Evolutionary conservation across 1,140 invertebrate genomes (phyloP).

Genomic region (Tetramorium simillimum): DNA sequence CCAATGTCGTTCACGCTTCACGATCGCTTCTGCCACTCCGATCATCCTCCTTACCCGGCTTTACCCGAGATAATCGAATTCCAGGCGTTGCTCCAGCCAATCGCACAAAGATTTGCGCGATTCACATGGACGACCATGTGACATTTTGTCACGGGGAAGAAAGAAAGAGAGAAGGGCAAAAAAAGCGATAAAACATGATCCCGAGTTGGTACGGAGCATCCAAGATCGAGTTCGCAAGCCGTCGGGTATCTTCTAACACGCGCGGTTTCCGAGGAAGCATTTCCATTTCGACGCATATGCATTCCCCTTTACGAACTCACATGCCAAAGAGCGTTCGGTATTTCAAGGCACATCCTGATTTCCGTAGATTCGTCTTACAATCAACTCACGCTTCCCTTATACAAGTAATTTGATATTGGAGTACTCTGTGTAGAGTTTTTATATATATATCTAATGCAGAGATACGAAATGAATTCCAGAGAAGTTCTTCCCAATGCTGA

Average conservation of each 20-base stretch:
- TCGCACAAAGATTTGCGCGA: slow-evolving; percentile 62
- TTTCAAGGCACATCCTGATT: slow-evolving; percentile 8
- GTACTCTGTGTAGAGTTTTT: neutral
- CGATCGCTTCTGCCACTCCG: neutral
- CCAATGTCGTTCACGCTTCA: neutral
- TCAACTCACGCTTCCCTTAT: neutral
- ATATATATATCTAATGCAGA: neutral
- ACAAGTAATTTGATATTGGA: slow-evolving; percentile 39
- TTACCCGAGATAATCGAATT: slow-evolving; percentile 71
- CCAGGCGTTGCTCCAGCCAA: slow-evolving; percentile 66
- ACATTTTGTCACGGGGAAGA: neutral
- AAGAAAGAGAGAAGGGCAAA: neutral
- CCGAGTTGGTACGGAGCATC: neutral
- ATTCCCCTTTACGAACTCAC: slow-evolving; percentile 31
- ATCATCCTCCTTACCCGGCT: neutral
- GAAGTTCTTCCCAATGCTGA: neutral
- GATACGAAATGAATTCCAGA: neutral
- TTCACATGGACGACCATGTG: slow-evolving; percentile 19
- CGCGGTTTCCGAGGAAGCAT: slow-evolving; percentile 12
- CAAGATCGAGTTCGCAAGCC: neutral
- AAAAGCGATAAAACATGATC: slow-evolving; percentile 28
- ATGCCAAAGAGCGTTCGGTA: slow-evolving; percentile 24
- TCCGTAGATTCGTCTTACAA: slow-evolving; percentile 29
- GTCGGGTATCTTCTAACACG: neutral
- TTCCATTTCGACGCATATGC: slow-evolving; percentile 35